Percentiles rank a stretch among this genome's conserved stretches.
phyloP scores from a whole-genome alignment of 2,113 vertebrate species.

The Cynoglossus semilaevis region DNA sequence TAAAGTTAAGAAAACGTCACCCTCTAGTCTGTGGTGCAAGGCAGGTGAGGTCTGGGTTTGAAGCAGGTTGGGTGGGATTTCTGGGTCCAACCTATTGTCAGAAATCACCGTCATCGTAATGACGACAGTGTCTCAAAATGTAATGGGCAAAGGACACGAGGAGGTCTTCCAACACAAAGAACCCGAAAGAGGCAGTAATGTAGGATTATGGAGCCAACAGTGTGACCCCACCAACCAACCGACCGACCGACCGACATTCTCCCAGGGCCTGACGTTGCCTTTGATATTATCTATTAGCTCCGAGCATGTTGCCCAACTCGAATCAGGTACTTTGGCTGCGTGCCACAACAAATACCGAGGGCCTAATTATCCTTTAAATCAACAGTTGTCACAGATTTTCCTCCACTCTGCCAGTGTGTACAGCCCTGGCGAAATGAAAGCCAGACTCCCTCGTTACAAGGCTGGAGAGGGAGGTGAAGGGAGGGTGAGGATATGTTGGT shows the following conservation, averaged over 20 bases:
- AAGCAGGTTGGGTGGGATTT: constrained; percentile 30
- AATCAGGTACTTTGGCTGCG: constrained; percentile 63
- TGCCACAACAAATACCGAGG: constrained; percentile 64
- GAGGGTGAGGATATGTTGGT: constrained; percentile 32
- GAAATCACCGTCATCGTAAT: constrained; percentile 4
- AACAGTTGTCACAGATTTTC: constrained; percentile 62
- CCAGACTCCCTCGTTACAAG: constrained; percentile 54
- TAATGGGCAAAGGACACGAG: constrained; percentile 11
- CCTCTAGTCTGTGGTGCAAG: constrained; percentile 28
- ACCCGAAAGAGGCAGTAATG: no score
- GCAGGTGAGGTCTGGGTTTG: constrained; percentile 37
- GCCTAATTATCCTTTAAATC: constrained; percentile 77
- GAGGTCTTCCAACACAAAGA: no score
- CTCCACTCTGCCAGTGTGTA: constrained; percentile 47
- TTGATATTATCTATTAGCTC: constrained; percentile 35
- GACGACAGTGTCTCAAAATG: neutral
- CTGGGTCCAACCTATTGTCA: constrained; percentile 3
- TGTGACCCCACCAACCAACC: no score
- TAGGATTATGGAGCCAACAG: no score
- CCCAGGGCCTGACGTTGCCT: no score
- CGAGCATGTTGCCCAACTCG: constrained; percentile 35
- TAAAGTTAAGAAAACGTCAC: constrained; percentile 32
- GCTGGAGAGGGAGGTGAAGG: constrained; percentile 21
- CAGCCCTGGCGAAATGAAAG: constrained; percentile 60
- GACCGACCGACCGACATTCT: no score